Base-by-base conservation (phyloP, 1,140 invertebrate species). In the Microplitis mediator region DNA sequence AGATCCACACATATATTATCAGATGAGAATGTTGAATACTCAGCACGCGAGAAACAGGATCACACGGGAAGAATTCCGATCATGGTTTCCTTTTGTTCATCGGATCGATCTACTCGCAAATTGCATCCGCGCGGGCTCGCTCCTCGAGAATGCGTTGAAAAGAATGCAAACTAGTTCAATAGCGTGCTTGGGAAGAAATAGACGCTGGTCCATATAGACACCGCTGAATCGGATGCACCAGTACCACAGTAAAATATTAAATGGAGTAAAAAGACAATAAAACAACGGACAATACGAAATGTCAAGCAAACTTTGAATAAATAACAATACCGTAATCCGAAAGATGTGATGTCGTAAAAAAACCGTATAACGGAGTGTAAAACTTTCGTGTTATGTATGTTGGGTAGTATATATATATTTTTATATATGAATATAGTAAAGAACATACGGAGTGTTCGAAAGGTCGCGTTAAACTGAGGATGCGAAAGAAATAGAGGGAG, bases 401-500 rank as follows among this genome's bases (percentile, higher is more conserved):
- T 45, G 39, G 3, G 39, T 45, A 6, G 39, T 45, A 45, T 45
- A 11, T 45, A 45, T 45, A 45, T 45, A 6, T 23, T 6, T 6
- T 0, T 45, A 45, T 45, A 45, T 45, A 45, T 11, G 6, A 9
- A 1, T 11, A 45, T 11, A 11, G 39, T 3, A 45, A 11, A 45
- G 39, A 45, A 45, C 39, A 45, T 45, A 11, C 11, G 39, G 39
- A 45, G 39, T 45, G 8, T 36, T 66, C 39, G 9, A 66, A 39
- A 65, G 36, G 45, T 6, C 13, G 14, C n/a, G 11, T 36, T 65
- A 16, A 45, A 45, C 36, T 45, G 32, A 45, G 32, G 52, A 67
- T 11, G 34, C 14, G 50, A 64, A 50, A 16, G 39, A 50, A 64
- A 51, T n/a, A 64, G 35, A 70, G 58, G 35, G 54, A 54, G 66